Base-by-base conservation (phyloP, 2,797 vertebrate genomes). In the Amniataba percoides region DNA sequence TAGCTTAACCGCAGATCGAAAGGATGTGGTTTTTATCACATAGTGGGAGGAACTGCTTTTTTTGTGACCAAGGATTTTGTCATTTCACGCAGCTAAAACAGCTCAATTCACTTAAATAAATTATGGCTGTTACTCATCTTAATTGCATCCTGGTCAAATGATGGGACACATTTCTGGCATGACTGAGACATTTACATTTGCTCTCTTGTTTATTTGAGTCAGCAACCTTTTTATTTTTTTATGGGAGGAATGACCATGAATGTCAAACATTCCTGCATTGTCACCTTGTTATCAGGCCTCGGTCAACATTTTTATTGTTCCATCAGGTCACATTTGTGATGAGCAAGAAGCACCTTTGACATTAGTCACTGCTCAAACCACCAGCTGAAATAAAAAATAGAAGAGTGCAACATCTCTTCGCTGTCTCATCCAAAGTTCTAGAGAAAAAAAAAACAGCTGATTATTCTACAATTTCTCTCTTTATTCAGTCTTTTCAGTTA, bases 21-120 rank as follows among this genome's bases (percentile, higher is more conserved):
- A 77, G 60, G 62, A 85, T 81, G 85, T 87, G 83, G 71, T 63
- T 81, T 86, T 18, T 53, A 19, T 42, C 16, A 14, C 66, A 56
- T 42, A 52, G 45, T 61, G 49, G 40, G 73, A 83, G 64, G 40
- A 75, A 16, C 53, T 23, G 55, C 27, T 40, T 78, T 27, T 61
- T 36, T 36, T 34, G 56, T 62, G 10, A 58, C 51, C 42, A 53
- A 61, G 21, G 36, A 53, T 56, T 16, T 14, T 40, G 10, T 34
- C n/a, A 0, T 62, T 55, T 61, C 65, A 52, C 57, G 25, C 45
- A 40, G 23, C 34, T 72, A 68, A 66, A 79, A 49, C 61, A 19
- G 16, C 48, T 53, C 18, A n/a, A 14, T 45, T 56, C 18, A 34
- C 45, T 45, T 39, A 45, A 59, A 80, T 82, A 66, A 51, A 36